Conservation (phyloP, 2,113 vertebrate species). For the Puntigrus tetrazona region DNA sequence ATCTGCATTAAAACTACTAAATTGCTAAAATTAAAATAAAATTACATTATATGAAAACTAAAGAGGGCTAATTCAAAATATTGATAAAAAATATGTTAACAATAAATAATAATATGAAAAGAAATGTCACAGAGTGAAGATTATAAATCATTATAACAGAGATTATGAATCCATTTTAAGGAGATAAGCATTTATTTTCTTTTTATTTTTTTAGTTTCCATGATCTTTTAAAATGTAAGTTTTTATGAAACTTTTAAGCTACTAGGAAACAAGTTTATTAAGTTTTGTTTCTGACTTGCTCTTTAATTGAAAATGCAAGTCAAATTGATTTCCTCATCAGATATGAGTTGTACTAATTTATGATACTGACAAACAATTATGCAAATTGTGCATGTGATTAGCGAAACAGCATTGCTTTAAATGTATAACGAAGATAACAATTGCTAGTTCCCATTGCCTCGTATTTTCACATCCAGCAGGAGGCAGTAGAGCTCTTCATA, state of each 20-base stretch:
- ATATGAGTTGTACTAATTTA: background rate
- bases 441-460: background rate
- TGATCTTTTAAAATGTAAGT: background rate
- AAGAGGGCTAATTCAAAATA: too few species aligned
- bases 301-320: background rate
- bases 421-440: background rate
- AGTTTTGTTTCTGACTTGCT: background rate
- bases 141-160: background rate
- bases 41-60: background rate
- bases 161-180: background rate
- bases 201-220: background rate
- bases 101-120: too few species aligned
- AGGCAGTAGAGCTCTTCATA: constrained; percentile 35
- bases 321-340: background rate
- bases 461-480: constrained; percentile 1
- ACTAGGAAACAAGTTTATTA: background rate
- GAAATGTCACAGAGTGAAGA: background rate
- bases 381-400: background rate
- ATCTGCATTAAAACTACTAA: background rate
- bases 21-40: too few species aligned
- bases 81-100: too few species aligned
- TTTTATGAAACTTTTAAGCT: background rate
- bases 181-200: too few species aligned
- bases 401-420: background rate
- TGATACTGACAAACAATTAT: background rate